Conservation (phyloP, 2,888 invertebrate genomes). For the Mythimna loreyi region DNA sequence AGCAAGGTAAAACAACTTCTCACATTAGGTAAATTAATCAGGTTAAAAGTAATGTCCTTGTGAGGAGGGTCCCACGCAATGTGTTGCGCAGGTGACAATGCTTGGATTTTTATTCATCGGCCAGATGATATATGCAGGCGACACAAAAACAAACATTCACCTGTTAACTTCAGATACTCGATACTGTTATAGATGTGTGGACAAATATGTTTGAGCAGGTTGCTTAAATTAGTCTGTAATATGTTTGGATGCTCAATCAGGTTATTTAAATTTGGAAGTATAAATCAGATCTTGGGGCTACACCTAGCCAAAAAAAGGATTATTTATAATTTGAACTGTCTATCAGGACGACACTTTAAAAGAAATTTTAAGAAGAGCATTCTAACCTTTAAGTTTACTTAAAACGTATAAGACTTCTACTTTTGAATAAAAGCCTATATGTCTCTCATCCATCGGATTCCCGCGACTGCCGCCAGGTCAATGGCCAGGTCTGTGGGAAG, state of each 20-base stretch:
- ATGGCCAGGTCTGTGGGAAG: too few relatives aligned
- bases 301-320: too few relatives aligned
- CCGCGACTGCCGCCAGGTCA: too few relatives aligned
- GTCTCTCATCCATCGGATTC: too few relatives aligned
- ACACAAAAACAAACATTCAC: constrained; percentile 77
- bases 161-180: constrained; percentile 79
- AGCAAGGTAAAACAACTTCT: constrained; percentile 64
- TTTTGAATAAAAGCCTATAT: too few relatives aligned
- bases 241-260: constrained; percentile 1
- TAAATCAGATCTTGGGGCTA: too few relatives aligned
- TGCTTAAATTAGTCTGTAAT: constrained; percentile 37
- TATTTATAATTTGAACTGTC: too few relatives aligned
- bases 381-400: neutral
- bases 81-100: constrained; percentile 77
- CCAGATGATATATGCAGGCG: constrained; percentile 82
- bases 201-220: constrained; percentile 48
- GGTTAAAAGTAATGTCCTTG: constrained; percentile 64
- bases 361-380: neutral
- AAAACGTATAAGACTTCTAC: too few relatives aligned
- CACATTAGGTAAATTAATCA: constrained; percentile 63
- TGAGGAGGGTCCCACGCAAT: constrained; percentile 65
- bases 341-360: neutral
- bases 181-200: constrained; percentile 73
- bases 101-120: constrained; percentile 70
- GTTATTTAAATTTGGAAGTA: neutral